Conservation (phyloP, 2,797 vertebrate genomes). For the Melanotaenia trifasciata region DNA sequence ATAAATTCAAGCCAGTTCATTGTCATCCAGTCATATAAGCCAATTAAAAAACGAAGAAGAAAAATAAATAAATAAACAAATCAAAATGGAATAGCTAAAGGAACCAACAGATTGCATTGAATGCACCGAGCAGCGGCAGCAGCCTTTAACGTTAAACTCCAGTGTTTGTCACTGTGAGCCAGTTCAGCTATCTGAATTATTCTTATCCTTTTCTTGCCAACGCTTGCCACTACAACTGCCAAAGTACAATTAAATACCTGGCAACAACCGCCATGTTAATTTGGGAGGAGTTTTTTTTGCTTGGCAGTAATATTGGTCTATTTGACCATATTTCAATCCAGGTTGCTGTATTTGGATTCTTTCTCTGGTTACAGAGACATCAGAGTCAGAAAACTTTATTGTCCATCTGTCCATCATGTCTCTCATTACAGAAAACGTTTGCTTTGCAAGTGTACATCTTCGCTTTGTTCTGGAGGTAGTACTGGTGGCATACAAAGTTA, state of each 20-base stretch:
- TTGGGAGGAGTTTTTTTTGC: background rate
- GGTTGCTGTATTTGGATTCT: conserved; percentile 1
- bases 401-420: background rate
- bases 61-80: too few relatives aligned
- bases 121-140: too few relatives aligned
- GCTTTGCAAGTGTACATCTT: background rate
- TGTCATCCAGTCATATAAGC: too few relatives aligned
- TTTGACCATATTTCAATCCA: background rate
- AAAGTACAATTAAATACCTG: background rate
- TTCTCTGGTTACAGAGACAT: background rate
- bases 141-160: background rate
- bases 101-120: too few relatives aligned
- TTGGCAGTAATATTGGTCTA: background rate
- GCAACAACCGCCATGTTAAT: background rate
- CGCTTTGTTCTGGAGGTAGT: background rate
- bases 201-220: background rate
- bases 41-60: too few relatives aligned
- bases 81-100: too few relatives aligned
- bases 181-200: background rate
- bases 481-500: background rate
- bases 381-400: background rate
- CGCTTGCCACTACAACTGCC: background rate
- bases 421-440: background rate
- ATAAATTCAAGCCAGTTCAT: too few relatives aligned
- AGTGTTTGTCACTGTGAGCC: background rate